Conservation (phyloP, 2,888 invertebrate genomes). For the Tholera decimalis region DNA sequence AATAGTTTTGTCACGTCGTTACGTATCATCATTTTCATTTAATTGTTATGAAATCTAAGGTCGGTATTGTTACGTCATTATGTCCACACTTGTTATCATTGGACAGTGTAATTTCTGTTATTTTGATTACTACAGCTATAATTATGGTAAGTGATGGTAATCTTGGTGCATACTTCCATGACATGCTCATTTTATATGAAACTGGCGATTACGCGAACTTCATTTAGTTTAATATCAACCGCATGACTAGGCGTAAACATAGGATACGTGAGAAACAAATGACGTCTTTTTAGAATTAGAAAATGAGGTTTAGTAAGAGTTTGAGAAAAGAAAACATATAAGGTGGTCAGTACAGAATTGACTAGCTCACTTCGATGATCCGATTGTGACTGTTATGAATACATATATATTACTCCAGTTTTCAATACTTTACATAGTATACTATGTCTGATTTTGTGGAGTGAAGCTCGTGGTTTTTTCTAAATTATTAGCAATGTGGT, state of each 20-base stretch:
- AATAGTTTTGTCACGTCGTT: slow-evolving; percentile 2
- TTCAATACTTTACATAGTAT: too few relatives aligned
- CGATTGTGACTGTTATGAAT: background rate
- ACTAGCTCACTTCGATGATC: background rate
- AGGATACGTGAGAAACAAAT: slow-evolving; percentile 13
- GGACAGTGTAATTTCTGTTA: slow-evolving; percentile 15
- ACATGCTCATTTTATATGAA: slow-evolving; percentile 20
- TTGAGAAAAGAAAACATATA: background rate
- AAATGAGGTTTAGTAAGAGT: slow-evolving; percentile 25
- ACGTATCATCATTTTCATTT: slow-evolving; percentile 18
- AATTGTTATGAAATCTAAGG: slow-evolving; percentile 47
- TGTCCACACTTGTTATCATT: slow-evolving; percentile 1
- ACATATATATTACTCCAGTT: too few relatives aligned
- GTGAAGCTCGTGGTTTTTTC: too few relatives aligned
- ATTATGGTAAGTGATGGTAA: slow-evolving; percentile 28
- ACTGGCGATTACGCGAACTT: slow-evolving; percentile 31
- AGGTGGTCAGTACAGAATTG: background rate
- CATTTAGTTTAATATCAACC: slow-evolving; percentile 40
- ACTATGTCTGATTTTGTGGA: too few relatives aligned
- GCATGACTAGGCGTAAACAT: slow-evolving; percentile 48
- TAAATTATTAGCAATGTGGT: too few relatives aligned
- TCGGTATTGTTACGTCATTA: slow-evolving; percentile 6
- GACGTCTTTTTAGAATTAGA: slow-evolving; percentile 16
- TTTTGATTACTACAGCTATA: slow-evolving; percentile 36
- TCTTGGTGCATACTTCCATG: slow-evolving; percentile 37